A percentile compares a stretch with the other conserved stretches of the same genome.
phyloP scores from a whole-genome alignment of 2,888 invertebrate species.

The Eucera pruinosa region DNA sequence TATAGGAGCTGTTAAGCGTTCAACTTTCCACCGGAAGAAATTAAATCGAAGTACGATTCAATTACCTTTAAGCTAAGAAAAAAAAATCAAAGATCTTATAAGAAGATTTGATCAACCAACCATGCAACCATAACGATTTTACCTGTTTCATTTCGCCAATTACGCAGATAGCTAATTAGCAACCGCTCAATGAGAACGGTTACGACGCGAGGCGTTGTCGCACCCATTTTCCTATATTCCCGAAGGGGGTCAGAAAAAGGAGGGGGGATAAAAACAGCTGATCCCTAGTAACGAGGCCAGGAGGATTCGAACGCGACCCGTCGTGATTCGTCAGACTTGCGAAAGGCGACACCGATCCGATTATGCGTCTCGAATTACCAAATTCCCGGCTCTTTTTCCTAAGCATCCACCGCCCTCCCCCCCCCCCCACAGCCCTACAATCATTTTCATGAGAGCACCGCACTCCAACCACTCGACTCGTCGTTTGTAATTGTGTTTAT shows the following conservation, averaged over 20 bases:
- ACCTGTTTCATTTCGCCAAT: background rate
- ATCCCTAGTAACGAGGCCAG: slow-evolving; percentile 60
- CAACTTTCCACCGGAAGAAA: background rate
- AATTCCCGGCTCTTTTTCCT: slow-evolving; percentile 56
- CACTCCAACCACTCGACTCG: slow-evolving; percentile 13
- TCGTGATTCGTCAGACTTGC: slow-evolving; percentile 67
- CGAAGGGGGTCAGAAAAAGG: background rate
- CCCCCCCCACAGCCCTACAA: background rate
- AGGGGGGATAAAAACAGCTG: slow-evolving; percentile 56
- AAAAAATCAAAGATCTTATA: background rate
- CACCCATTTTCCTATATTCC: slow-evolving; percentile 18
- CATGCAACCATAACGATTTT: background rate
- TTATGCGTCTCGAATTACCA: slow-evolving; percentile 78
- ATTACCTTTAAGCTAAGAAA: background rate
- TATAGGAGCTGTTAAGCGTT: too few species aligned
- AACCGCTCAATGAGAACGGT: slow-evolving; percentile 22
- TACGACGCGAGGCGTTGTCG: slow-evolving; percentile 13
- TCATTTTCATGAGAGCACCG: slow-evolving; percentile 16
- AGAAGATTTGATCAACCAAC: background rate
- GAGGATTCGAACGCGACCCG: slow-evolving; percentile 50
- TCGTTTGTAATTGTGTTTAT: slow-evolving; percentile 51
- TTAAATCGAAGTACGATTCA: background rate
- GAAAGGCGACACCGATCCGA: slow-evolving; percentile 78
- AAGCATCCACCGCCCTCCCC: slow-evolving; percentile 3
- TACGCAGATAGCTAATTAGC: slow-evolving; percentile 21